These are phyloP conservation scores for Saxidomus purpurata DNA, from an alignment of 1,140 invertebrate genomes.

Conservation along the genomic window DNA sequence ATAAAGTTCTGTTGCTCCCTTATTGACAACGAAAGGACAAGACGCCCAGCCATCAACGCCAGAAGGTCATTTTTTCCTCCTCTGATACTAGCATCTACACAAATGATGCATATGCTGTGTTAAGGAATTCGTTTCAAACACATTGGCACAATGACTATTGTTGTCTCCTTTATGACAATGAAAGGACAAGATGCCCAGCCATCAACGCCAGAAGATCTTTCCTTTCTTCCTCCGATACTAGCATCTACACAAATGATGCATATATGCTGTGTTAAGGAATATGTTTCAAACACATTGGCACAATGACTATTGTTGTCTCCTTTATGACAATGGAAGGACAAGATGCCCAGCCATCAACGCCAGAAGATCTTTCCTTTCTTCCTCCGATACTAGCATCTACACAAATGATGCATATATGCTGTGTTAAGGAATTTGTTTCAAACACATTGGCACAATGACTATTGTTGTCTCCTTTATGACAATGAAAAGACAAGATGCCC, in stretches of 20 bases:
- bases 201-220: slow-evolving; percentile 32
- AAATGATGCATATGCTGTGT: slow-evolving; percentile 10
- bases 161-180: slow-evolving; percentile 31
- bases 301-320: slow-evolving; percentile 9
- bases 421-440: background rate
- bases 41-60: slow-evolving; percentile 32
- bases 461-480: slow-evolving; percentile 19
- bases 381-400: background rate
- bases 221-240: background rate
- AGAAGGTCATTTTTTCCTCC: slow-evolving; percentile 4
- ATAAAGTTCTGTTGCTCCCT: background rate
- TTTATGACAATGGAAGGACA: slow-evolving; percentile 22
- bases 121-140: background rate
- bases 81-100: slow-evolving; percentile 3
- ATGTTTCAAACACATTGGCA: too few relatives aligned
- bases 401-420: background rate
- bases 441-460: too few relatives aligned
- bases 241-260: slow-evolving; percentile 1
- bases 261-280: background rate
- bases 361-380: slow-evolving; percentile 2
- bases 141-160: too few relatives aligned
- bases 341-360: slow-evolving; percentile 13
- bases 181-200: background rate
- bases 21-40: slow-evolving; percentile 35
- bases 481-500: slow-evolving; percentile 13